Percentiles rank a stretch among this genome's conserved stretches.
phyloP scores from a whole-genome alignment of 2,113 vertebrate species.

The Dipodomys stephensi region DNA sequence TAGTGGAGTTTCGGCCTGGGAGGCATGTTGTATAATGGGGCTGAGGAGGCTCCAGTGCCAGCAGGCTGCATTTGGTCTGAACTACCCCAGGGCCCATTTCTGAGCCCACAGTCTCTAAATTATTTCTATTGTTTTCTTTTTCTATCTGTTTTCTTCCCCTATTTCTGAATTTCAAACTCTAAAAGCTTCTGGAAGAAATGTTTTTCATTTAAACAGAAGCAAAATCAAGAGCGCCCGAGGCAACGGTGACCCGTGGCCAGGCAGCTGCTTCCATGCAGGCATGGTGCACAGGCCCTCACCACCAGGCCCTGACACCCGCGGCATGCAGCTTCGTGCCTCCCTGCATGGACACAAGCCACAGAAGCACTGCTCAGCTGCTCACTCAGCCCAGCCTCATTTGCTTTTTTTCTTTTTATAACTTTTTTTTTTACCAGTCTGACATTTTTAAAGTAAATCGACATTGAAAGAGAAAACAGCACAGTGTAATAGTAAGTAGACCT shows the following conservation, averaged over 20 bases:
- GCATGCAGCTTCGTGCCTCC: too few species aligned
- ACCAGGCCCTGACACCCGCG: too few species aligned
- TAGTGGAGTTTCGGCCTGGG: too few species aligned
- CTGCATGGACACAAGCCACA: too few species aligned
- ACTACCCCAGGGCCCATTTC: too few species aligned
- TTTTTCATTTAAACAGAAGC: slow-evolving; percentile 42
- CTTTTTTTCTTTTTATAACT: background rate
- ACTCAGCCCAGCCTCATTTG: too few species aligned
- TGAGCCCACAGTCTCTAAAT: background rate
- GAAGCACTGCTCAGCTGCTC: background rate
- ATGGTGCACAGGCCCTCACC: too few species aligned
- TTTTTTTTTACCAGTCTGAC: background rate
- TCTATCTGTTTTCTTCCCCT: background rate
- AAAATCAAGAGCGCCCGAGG: background rate
- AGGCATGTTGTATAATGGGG: too few species aligned
- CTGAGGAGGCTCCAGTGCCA: too few species aligned
- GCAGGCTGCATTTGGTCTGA: too few species aligned
- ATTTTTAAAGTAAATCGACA: slow-evolving; percentile 50
- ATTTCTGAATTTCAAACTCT: background rate
- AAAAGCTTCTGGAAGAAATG: background rate
- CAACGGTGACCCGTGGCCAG: background rate
- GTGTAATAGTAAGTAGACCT: slow-evolving; percentile 53
- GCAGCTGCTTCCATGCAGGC: background rate
- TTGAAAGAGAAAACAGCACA: slow-evolving; percentile 26
- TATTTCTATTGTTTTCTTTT: background rate